These are phyloP conservation scores for Athene noctua DNA, from an alignment of 2,113 vertebrate species.

Conservation along the genomic window DNA sequence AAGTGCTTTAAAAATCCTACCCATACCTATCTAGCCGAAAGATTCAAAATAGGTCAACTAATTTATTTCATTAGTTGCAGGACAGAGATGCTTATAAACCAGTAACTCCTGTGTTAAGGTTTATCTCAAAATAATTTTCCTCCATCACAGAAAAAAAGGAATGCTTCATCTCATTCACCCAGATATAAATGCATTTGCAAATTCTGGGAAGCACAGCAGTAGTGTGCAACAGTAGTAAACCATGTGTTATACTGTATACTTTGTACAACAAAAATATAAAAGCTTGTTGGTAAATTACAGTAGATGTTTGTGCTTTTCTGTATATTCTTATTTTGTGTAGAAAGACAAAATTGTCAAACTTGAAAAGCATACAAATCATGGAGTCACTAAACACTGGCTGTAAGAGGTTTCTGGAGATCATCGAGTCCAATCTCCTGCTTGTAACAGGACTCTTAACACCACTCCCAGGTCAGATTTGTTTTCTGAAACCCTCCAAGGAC, in stretches of 20 bases:
- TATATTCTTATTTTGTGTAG: not conserved
- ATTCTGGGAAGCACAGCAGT: not conserved
- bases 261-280: not conserved
- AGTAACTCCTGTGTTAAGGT: not conserved
- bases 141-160: not conserved
- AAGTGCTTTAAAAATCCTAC: not conserved
- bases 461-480: not conserved
- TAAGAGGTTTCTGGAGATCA: not conserved
- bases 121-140: not conserved
- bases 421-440: not conserved
- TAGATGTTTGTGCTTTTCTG: not conserved
- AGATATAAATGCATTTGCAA: not conserved
- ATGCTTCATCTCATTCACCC: not conserved
- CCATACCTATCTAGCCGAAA: not conserved
- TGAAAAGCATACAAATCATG: not conserved
- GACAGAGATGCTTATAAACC: not conserved
- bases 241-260: not conserved
- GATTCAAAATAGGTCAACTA: not conserved
- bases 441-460: not conserved
- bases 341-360: not conserved
- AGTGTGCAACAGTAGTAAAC: not conserved
- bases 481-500: not conserved
- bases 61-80: conserved; percentile 3
- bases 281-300: not conserved
- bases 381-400: not conserved